These are phyloP conservation scores for Agrypnia vestita DNA, from an alignment of 1,140 invertebrate genomes.

Conservation along the genomic window DNA sequence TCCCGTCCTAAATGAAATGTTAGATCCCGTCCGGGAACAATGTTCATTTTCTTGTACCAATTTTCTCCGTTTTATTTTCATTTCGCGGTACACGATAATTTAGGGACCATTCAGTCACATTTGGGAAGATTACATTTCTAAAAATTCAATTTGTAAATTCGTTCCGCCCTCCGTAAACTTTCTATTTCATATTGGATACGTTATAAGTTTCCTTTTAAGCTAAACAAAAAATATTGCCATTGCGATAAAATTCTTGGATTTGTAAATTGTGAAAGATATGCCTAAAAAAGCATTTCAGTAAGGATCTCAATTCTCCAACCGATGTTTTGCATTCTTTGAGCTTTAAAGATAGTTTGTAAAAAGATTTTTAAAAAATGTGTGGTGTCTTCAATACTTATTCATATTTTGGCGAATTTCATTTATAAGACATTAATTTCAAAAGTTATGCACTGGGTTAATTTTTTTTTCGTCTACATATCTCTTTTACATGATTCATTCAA, in stretches of 20 bases:
- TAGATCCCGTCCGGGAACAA: conserved; percentile 31
- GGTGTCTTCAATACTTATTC: too few relatives aligned
- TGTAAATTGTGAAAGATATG: too few relatives aligned
- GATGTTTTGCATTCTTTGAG: neutral
- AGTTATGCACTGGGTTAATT: too few relatives aligned
- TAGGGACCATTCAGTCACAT: conserved; percentile 48
- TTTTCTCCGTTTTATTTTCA: conserved; percentile 48
- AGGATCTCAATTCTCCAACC: neutral
- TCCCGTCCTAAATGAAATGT: conserved; percentile 38
- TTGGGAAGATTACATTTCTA: conserved; percentile 52
- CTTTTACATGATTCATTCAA: too few relatives aligned
- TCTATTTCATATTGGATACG: conserved; percentile 10
- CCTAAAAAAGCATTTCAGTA: too few relatives aligned
- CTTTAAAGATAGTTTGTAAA: too few relatives aligned
- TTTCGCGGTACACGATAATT: conserved; percentile 52
- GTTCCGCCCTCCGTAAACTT: conserved; percentile 30
- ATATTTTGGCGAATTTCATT: too few relatives aligned
- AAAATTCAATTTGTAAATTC: conserved; percentile 53
- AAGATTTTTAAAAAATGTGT: too few relatives aligned
- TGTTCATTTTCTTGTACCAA: conserved; percentile 45
- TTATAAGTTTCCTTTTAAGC: neutral
- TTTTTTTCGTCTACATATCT: too few relatives aligned
- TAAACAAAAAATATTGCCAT: neutral
- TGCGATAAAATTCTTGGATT: neutral
- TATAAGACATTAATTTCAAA: too few relatives aligned